A percentile compares a stretch with the other conserved stretches of the same genome.
Evolutionary conservation across 2,797 vertebrate genomes (phyloP).

Genomic region (Peromyscus melanophrys): DNA sequence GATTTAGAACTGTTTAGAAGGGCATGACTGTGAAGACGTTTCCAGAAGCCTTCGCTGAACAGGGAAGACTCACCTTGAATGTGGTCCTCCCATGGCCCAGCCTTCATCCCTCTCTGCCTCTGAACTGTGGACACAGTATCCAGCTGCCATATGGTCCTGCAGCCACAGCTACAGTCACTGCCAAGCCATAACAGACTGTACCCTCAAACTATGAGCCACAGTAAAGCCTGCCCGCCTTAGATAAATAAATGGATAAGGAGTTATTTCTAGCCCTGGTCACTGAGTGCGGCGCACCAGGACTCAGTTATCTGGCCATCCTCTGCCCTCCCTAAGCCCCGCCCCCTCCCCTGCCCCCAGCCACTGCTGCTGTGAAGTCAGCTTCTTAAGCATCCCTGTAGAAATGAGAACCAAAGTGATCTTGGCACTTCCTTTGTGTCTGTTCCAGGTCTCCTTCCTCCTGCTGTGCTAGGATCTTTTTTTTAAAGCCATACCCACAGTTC

Average conservation of each 20-base stretch:
- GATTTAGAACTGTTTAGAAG: neutral
- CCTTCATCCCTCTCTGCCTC: neutral
- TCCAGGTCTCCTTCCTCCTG: neutral
- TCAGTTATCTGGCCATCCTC: neutral
- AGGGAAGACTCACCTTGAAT: neutral
- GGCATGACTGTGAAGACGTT: neutral
- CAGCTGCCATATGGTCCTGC: neutral
- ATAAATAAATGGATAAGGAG: neutral
- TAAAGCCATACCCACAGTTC: neutral
- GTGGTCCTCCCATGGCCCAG: neutral
- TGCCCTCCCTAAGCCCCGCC: neutral
- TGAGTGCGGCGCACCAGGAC: neutral
- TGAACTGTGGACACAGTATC: neutral
- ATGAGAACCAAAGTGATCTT: neutral
- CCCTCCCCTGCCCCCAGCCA: neutral
- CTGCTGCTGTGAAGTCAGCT: neutral
- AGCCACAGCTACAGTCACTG: neutral
- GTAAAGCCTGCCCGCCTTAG: neutral
- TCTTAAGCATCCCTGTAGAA: neutral
- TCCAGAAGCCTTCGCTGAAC: neutral
- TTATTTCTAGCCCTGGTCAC: neutral
- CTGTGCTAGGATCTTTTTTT: neutral
- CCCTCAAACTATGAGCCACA: neutral
- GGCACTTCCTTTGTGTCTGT: accelerated
- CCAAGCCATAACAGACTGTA: neutral